Base-by-base conservation (phyloP, 2,888 invertebrate genomes). In the Lottia scabra region DNA sequence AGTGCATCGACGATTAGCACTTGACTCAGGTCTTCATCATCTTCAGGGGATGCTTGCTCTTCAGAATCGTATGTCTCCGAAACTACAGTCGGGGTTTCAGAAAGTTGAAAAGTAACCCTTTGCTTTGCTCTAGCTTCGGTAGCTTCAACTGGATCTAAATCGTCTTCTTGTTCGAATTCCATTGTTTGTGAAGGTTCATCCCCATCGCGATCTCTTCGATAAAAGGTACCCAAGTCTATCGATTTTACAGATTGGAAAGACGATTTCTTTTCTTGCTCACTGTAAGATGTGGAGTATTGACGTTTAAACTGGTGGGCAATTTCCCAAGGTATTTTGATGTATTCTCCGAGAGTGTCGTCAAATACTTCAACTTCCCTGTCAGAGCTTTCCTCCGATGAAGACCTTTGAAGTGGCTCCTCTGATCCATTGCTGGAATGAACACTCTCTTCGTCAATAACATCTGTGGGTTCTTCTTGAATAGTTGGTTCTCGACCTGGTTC, bases 191-290 rank as follows among this genome's bases (percentile, higher is more conserved):
- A 23, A 19, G 19, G 56, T 19, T 56, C 38, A 38, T 56, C 65
- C 66, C 73, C 75, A 12, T 78, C 71, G 15, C 75, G 68, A 46
- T 74, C 82, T 70, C 83, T 71, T 62, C 83, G 74, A 68, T 81
- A 87, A 71, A 85, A 85, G 30, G 76, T 74, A 6, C 86, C 86
- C 81, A 86, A 73, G 71, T 86, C 86, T 62, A 86, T 79, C 8
- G 85, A 84, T 48, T 81, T 80, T 26, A 80, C 74, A 38, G 78
- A 72, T 56, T 78, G 73, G 16, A 81, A 63, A 13, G 75, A 63
- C 10, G 78, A 71, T 63, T 77, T 75, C 64, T 79, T 80, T 73
- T 83, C 83, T 68, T 85, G 84, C 48, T 84, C 81, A 65, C 78
- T 67, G 68, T 76, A 85, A 1, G 84, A 82, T 67, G 85, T 85